Conservation (phyloP, 2,113 vertebrate species). For the Halcyon malimbica region DNA sequence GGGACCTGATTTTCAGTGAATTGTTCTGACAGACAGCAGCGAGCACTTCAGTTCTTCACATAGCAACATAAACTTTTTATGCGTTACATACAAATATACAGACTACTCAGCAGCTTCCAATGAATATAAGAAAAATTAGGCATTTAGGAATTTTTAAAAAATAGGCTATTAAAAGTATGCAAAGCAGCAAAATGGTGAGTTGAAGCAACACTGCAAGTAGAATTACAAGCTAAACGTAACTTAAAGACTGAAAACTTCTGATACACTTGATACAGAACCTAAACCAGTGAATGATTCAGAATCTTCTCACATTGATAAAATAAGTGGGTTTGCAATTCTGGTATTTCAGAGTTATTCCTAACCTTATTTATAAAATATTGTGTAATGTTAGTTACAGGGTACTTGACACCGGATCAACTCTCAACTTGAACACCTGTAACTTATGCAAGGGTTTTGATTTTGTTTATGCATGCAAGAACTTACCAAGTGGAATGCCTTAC, state of each 20-base stretch:
- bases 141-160: neutral
- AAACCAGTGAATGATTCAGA: neutral
- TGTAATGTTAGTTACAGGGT: neutral
- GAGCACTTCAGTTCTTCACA: neutral
- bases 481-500: slow-evolving; percentile 99
- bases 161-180: neutral
- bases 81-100: neutral
- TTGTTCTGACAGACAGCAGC: neutral
- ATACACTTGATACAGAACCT: neutral
- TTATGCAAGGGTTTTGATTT: neutral
- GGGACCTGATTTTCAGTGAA: neutral
- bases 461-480: slow-evolving; percentile 50
- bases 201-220: neutral
- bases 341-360: neutral
- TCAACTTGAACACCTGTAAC: neutral
- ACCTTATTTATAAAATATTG: neutral
- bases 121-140: neutral
- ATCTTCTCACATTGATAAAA: neutral
- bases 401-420: neutral
- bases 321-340: neutral
- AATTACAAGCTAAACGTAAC: neutral
- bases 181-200: neutral
- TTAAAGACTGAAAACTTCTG: neutral
- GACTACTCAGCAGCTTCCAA: neutral
- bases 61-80: neutral